Evolutionary conservation across 2,888 invertebrate genomes (phyloP).

Genomic region (Sminthurides aquaticus): DNA sequence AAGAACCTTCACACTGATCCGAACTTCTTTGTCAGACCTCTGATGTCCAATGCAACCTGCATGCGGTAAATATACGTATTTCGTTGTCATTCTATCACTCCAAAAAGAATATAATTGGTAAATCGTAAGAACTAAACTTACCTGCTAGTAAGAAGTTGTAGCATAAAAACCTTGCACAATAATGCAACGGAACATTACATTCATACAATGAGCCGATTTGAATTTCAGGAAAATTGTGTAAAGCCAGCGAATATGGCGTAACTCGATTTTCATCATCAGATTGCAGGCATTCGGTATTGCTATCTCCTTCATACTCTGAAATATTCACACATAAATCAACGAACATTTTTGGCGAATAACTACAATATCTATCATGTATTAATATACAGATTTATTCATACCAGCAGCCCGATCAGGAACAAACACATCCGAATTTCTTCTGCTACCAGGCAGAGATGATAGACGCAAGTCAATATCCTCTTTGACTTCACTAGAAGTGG

Average conservation of each 20-base stretch:
- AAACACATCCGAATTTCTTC: conserved; percentile 38
- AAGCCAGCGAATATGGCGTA: conserved; percentile 26
- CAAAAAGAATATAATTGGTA: not conserved
- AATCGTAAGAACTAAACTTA: conserved; percentile 30
- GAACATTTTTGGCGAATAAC: too few relatives aligned
- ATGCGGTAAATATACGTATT: too few relatives aligned
- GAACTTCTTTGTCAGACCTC: conserved; percentile 64
- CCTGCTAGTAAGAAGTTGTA: conserved; percentile 65
- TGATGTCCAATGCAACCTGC: conserved; percentile 50
- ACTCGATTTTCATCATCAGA: conserved; percentile 45
- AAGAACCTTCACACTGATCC: conserved; percentile 85
- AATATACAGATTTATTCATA: too few relatives aligned
- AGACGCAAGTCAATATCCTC: conserved; percentile 30
- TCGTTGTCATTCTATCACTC: not conserved
- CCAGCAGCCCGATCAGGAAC: not conserved
- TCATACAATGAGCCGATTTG: conserved; percentile 62
- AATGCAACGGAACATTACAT: conserved; percentile 59
- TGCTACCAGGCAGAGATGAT: conserved; percentile 19
- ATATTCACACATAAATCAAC: too few relatives aligned
- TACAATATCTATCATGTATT: too few relatives aligned
- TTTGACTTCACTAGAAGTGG: conserved; percentile 31
- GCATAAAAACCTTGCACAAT: conserved; percentile 63
- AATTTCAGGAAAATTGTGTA: conserved; percentile 50
- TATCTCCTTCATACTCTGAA: too few relatives aligned
- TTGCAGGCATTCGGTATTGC: conserved; percentile 20